Percentiles rank a stretch among this genome's conserved stretches.
These are phyloP conservation scores for Keiferia lycopersicella DNA, from an alignment of 2,888 invertebrate species.

Conservation along the genomic window DNA sequence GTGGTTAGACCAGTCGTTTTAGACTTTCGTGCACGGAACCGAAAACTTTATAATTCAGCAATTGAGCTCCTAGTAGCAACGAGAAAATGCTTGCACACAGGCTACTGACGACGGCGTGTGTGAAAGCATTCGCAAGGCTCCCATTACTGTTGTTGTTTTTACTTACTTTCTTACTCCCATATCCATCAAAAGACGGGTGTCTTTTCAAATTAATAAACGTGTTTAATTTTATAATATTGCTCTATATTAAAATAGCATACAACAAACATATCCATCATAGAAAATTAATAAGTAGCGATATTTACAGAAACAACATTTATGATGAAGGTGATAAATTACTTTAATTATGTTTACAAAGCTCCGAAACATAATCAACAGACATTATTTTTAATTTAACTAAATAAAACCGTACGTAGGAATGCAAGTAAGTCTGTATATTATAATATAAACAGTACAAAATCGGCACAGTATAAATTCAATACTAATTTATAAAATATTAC, in stretches of 20 bases:
- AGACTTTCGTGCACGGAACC: too few relatives aligned
- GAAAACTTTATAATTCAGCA: too few relatives aligned
- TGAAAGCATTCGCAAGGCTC: too few relatives aligned
- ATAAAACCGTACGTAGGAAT: not conserved
- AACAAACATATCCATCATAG: not conserved
- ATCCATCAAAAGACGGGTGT: not conserved
- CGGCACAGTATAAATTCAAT: not conserved
- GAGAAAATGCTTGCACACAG: too few relatives aligned
- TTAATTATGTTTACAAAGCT: conserved; percentile 8
- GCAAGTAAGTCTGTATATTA: too few relatives aligned
- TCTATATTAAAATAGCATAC: not conserved
- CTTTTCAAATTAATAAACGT: not conserved
- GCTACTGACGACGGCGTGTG: too few relatives aligned
- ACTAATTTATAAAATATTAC: not conserved
- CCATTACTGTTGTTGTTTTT: too few relatives aligned
- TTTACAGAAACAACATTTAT: conserved; percentile 21
- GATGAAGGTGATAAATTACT: conserved; percentile 11
- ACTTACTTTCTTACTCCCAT: too few relatives aligned
- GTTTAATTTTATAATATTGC: not conserved
- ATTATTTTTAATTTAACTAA: not conserved
- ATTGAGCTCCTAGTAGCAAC: too few relatives aligned
- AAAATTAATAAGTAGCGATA: conserved; percentile 18
- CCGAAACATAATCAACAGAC: not conserved
- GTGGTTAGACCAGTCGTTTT: too few relatives aligned
- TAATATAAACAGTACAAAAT: not conserved